phyloP scores from a whole-genome alignment of 2,113 vertebrate genomes.

The Gymnorhina tibicen region DNA sequence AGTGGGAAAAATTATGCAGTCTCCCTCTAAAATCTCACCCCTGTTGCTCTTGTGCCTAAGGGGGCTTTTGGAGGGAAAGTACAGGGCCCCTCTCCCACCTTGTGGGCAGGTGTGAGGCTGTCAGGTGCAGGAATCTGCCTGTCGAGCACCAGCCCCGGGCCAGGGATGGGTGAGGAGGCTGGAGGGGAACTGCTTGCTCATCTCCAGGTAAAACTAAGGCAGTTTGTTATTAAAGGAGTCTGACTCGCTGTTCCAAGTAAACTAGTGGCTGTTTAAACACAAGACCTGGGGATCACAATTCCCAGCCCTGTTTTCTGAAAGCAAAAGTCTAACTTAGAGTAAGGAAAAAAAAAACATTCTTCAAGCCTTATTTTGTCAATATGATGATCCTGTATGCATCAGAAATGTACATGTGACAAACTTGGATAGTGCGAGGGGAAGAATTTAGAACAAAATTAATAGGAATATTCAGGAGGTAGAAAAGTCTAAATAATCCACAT shows the following conservation, averaged over 20 bases:
- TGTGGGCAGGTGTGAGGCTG: not conserved
- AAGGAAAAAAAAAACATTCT: not conserved
- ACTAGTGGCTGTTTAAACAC: not conserved
- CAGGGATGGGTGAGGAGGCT: not conserved
- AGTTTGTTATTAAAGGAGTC: not conserved
- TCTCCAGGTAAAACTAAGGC: not conserved
- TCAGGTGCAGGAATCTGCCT: rapidly evolving
- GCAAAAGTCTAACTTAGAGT: not conserved
- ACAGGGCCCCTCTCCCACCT: not conserved
- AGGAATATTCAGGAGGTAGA: not conserved
- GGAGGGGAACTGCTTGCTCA: rapidly evolving
- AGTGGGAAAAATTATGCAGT: not conserved
- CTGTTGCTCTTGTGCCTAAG: not conserved
- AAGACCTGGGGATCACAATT: not conserved
- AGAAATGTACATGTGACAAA: rapidly evolving
- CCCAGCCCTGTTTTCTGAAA: not conserved
- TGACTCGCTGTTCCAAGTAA: rapidly evolving
- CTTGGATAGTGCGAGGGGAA: rapidly evolving
- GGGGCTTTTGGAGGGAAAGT: rapidly evolving
- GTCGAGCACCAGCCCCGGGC: not conserved
- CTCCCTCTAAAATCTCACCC: not conserved
- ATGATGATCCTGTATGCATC: not conserved
- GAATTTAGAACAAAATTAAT: not conserved
- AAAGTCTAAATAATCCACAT: not conserved
- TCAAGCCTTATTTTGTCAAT: not conserved